A percentile compares a stretch with the other conserved stretches of the same genome.
These are phyloP conservation scores for Cylloceria caligata DNA, from an alignment of 2,888 invertebrate species.

Conservation along the genomic window DNA sequence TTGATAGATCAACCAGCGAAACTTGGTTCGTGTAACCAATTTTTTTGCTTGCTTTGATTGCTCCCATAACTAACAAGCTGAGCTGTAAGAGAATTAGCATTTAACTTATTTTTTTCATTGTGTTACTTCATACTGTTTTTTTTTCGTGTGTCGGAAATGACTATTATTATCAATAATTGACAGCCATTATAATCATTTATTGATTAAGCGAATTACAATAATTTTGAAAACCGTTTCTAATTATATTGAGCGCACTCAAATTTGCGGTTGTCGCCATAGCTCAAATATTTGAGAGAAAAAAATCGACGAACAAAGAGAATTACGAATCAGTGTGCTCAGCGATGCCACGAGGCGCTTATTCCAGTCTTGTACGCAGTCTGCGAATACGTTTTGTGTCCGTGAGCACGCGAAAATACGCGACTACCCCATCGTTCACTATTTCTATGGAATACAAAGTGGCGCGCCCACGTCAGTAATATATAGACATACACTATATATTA, in stretches of 20 bases:
- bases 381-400: slow-evolving; percentile 45
- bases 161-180: too few species aligned
- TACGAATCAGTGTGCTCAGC: not conserved
- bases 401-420: slow-evolving; percentile 56
- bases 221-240: not conserved
- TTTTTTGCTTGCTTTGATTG: too few species aligned
- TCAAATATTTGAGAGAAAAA: slow-evolving; percentile 4
- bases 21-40: too few species aligned
- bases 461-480: slow-evolving; percentile 63
- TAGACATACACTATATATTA: slow-evolving; percentile 27
- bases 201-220: not conserved
- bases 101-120: too few species aligned
- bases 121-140: too few species aligned
- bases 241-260: not conserved
- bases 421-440: slow-evolving; percentile 52
- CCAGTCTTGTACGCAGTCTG: slow-evolving; percentile 58
- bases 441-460: slow-evolving; percentile 66
- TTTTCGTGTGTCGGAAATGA: too few species aligned
- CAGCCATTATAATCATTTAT: not conserved
- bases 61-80: too few species aligned
- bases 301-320: slow-evolving; percentile 30
- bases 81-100: too few species aligned
- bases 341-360: slow-evolving; percentile 48
- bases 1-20: too few species aligned
- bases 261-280: not conserved